Base-by-base conservation (phyloP, 1,140 invertebrate species). In the Lordiphosa stackelbergi region DNA sequence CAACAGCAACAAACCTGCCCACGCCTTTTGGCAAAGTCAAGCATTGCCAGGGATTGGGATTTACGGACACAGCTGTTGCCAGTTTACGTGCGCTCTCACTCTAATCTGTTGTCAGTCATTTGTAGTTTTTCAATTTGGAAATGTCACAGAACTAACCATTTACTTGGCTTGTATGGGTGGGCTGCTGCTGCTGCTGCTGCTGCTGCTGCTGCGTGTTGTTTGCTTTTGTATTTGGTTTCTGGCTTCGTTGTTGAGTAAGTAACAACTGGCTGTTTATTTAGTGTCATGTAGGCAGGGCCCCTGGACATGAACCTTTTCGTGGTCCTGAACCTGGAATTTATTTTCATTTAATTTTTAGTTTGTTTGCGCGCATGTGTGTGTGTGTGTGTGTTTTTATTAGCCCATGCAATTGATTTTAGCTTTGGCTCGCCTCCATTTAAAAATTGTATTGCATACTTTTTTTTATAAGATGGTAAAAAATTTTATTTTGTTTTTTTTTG, bases 61-160 rank as follows among this genome's bases (percentile, higher is more conserved):
- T 61, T 64, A 72, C 63, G 69, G 55, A 34, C 58, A 35, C 75
- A 79, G 71, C 62, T 81, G 75, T 68, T 66, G 54, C 48, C 56
- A 46, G 63, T 43, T 55, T 75, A 74, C 72, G 72, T 74, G 66
- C 71, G 31, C 64, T 65, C 60, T 42, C 55, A 56, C 66, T 69
- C 71, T 81, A 83, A 81, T 75, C 75, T 83, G 68, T 72, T 81
- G 75, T 81, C 75, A 81, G 63, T 81, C 77, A 81, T 81, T 81
- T 81, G 75, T 83, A 81, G 77, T 83, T 83, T 77, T 81, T 81
- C 77, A 81, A 81, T 83, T 81, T 83, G 54, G 75, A 77, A 81
- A 83, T 81, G 75, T 81, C 77, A 83, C 77, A 81, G 71, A 81
- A 69, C 77, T 83, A 83, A 81, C 77, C 77, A 81, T 75, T 81